Conservation (phyloP, 2,888 invertebrate genomes). For the Parnassius mnemosyne region DNA sequence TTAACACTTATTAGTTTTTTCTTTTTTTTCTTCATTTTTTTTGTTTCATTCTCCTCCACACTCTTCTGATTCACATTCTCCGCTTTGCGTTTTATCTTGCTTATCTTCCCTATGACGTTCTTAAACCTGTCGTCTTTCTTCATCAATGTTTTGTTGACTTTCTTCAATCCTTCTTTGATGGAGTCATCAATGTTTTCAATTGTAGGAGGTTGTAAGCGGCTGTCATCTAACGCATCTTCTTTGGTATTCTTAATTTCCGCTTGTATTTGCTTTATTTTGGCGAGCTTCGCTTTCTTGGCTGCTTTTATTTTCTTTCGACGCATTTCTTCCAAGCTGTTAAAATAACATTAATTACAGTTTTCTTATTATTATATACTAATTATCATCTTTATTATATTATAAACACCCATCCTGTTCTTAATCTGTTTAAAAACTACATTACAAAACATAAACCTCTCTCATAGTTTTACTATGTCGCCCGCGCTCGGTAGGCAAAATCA, state of each 20-base stretch:
- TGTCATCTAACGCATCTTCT: constrained; percentile 33
- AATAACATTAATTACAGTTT: constrained; percentile 15
- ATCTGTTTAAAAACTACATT: no score
- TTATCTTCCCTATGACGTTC: constrained; percentile 69
- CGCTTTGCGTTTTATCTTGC: constrained; percentile 68
- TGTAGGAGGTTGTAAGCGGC: constrained; percentile 40
- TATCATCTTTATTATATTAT: no score
- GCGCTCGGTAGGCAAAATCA: no score
- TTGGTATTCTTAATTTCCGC: constrained; percentile 48
- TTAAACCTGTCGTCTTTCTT: constrained; percentile 73
- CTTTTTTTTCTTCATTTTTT: constrained; percentile 41
- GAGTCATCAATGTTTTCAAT: constrained; percentile 52
- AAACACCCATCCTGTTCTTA: no score
- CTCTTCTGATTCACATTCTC: constrained; percentile 46
- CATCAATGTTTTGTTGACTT: constrained; percentile 68
- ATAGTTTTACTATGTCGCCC: no score
- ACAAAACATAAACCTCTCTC: no score
- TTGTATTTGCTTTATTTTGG: constrained; percentile 62
- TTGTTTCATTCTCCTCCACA: constrained; percentile 30
- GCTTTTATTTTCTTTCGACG: constrained; percentile 64
- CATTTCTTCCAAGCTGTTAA: constrained; percentile 68
- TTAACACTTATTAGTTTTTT: constrained; percentile 17
- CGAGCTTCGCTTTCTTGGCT: constrained; percentile 67
- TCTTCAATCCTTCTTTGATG: constrained; percentile 61
- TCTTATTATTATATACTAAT: no score